Evolutionary conservation across 2,888 invertebrate species (phyloP).

Genomic region (Dilophus febrilis): DNA sequence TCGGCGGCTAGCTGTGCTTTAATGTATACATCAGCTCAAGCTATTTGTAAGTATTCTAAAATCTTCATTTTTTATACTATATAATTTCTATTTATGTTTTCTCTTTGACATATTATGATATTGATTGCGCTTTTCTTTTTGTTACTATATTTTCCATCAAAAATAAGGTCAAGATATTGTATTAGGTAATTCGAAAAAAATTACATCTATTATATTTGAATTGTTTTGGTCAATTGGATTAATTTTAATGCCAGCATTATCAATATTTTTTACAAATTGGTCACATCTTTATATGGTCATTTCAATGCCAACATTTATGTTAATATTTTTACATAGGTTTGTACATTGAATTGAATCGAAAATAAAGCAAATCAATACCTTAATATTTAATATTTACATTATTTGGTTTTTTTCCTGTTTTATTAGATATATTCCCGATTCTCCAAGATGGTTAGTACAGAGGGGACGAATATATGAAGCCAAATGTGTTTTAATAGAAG

Average conservation of each 20-base stretch:
- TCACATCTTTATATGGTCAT: conserved; percentile 31
- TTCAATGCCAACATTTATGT: conserved; percentile 29
- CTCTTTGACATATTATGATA: too few relatives aligned
- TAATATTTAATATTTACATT: background rate
- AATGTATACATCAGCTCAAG: conserved; percentile 31
- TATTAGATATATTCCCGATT: conserved; percentile 31
- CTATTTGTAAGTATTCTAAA: conserved; percentile 26
- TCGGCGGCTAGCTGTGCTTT: conserved; percentile 31
- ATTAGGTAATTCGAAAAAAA: conserved; percentile 27
- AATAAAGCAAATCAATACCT: too few relatives aligned
- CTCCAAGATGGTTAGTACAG: conserved; percentile 31
- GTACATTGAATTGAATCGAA: conserved; percentile 5
- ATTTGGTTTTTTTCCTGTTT: background rate
- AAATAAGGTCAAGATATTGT: conserved; percentile 21
- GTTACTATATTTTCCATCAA: too few relatives aligned
- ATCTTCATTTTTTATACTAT: background rate
- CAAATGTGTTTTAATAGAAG: conserved; percentile 25
- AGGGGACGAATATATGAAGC: conserved; percentile 28
- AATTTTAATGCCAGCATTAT: conserved; percentile 29
- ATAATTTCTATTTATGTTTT: too few relatives aligned
- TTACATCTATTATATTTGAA: conserved; percentile 28
- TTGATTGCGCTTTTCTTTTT: too few relatives aligned
- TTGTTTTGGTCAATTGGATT: conserved; percentile 34
- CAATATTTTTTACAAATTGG: conserved; percentile 31
- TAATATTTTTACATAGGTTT: conserved; percentile 30